Base-by-base conservation (phyloP, 2,797 vertebrate species). In the Notoglanidium macrostoma region DNA sequence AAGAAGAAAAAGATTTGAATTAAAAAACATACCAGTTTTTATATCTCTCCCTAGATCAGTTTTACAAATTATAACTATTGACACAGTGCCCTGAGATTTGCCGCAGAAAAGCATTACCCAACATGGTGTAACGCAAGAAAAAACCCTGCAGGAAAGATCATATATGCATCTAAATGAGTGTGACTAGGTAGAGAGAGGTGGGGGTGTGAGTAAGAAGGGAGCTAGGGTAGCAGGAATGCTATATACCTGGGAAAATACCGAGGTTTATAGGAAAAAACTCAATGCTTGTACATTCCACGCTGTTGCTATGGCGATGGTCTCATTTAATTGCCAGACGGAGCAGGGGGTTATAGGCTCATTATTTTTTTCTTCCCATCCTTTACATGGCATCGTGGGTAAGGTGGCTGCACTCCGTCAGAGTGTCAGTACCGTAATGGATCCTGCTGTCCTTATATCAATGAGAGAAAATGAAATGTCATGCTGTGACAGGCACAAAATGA, bases 271-370 rank as follows among this genome's bases (percentile, higher is more conserved):
- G 54, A 10, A 55, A 92, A 90, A 89, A 89, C 87, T 72, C 84
- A 77, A 87, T 32, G 80, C 87, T 57, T 86, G 72, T 83, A 90
- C 91, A 91, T 92, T 91, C 88, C 51, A 55, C 88, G 90, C 4
- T 73, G 95, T 96, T 95, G 92, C 94, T 89, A 96, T 95, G 92
- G 93, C 29, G 87, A 96, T 87, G 21, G 61, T 91, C 83, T 92
- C 63, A 80, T 93, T 91, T 91, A 90, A 86, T 83, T 87, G 87
- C 85, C 85, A 83, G 90, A 63, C 67, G 68, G 40, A 54, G 44
- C n/a, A 86, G 59, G 85, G 61, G 81, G 89, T 61, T 68, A 84
- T 23, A 49, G 59, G 88, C 78, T 59, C 70, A 79, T 57, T 86
- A 67, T 86, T 78, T 88, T 73, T 86, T 65, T 90, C 70, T 82